phyloP scores from a whole-genome alignment of 2,888 invertebrate genomes.

The Dyspetes luteomarginatus region DNA sequence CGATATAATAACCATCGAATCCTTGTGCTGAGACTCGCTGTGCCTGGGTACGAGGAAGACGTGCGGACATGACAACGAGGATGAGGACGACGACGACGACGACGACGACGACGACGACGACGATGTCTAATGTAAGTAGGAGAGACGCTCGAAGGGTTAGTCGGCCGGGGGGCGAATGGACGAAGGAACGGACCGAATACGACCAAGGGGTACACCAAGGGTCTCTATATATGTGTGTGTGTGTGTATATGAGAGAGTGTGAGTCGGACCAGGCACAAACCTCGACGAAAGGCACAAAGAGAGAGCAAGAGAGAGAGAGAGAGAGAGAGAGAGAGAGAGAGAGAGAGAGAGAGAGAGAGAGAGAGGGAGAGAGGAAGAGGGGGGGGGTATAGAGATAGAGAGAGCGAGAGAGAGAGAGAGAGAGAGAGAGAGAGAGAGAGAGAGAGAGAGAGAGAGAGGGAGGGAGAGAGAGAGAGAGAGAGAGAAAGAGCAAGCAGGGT shows the following conservation, averaged over 20 bases:
- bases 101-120: slow-evolving; percentile 66
- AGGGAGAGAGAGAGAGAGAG: slow-evolving; percentile 38
- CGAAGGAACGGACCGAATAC: slow-evolving; percentile 65
- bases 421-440: slow-evolving; percentile 47
- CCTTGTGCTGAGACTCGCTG: slow-evolving; percentile 74
- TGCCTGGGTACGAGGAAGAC: slow-evolving; percentile 73
- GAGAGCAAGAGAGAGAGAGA: slow-evolving; percentile 45
- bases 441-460: slow-evolving; percentile 49
- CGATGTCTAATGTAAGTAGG: slow-evolving; percentile 64
- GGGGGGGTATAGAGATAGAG: too few species aligned
- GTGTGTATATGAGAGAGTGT: slow-evolving; percentile 17
- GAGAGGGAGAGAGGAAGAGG: slow-evolving; percentile 43
- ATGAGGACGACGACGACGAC: slow-evolving; percentile 66
- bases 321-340: slow-evolving; percentile 42
- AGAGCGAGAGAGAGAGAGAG: slow-evolving; percentile 40
- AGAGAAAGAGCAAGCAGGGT: slow-evolving; percentile 53
- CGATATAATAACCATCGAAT: slow-evolving; percentile 82
- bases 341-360: slow-evolving; percentile 49
- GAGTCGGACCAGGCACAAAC: slow-evolving; percentile 39
- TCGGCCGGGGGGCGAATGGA: slow-evolving; percentile 52
- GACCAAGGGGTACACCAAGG: slow-evolving; percentile 61
- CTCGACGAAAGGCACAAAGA: slow-evolving; percentile 58
- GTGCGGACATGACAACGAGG: slow-evolving; percentile 63
- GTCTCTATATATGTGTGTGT: slow-evolving; percentile 7
- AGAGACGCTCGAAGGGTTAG: slow-evolving; percentile 61